Evolutionary conservation across 2,888 invertebrate genomes (phyloP).

Genomic region (Sarcophaga subvicina): DNA sequence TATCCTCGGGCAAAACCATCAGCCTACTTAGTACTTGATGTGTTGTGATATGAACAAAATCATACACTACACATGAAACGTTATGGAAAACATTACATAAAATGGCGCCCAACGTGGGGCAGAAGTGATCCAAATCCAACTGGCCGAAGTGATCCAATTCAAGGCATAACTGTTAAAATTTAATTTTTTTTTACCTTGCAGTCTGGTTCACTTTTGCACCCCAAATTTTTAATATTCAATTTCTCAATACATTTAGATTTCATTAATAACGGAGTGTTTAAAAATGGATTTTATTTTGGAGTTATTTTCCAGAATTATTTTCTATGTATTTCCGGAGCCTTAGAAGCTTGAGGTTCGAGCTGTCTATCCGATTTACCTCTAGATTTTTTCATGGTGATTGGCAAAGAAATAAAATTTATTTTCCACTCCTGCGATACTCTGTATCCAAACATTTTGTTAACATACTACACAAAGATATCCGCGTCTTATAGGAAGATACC

Average conservation of each 20-base stretch:
- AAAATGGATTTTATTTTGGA: not conserved
- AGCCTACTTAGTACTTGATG: too few species aligned
- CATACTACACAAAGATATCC: not conserved
- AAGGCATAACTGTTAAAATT: not conserved
- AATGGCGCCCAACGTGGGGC: conserved; percentile 26
- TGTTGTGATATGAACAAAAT: too few species aligned
- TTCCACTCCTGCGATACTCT: not conserved
- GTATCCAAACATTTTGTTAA: not conserved
- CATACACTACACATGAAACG: too few species aligned
- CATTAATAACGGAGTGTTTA: not conserved
- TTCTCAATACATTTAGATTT: not conserved
- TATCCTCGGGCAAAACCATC: too few species aligned
- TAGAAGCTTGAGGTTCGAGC: conserved; percentile 34
- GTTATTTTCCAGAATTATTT: not conserved
- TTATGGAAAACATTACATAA: not conserved
- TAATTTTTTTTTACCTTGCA: too few species aligned
- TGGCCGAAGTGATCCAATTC: too few species aligned
- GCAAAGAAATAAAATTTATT: not conserved
- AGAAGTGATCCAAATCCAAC: too few species aligned
- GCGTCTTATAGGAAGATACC: not conserved
- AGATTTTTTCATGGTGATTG: not conserved
- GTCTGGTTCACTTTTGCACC: too few species aligned
- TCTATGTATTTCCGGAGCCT: not conserved
- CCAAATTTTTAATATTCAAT: too few species aligned
- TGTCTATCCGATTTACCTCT: conserved; percentile 4